Conservation (phyloP, 2,888 invertebrate species). For the Dorcus parallelipipedus region DNA sequence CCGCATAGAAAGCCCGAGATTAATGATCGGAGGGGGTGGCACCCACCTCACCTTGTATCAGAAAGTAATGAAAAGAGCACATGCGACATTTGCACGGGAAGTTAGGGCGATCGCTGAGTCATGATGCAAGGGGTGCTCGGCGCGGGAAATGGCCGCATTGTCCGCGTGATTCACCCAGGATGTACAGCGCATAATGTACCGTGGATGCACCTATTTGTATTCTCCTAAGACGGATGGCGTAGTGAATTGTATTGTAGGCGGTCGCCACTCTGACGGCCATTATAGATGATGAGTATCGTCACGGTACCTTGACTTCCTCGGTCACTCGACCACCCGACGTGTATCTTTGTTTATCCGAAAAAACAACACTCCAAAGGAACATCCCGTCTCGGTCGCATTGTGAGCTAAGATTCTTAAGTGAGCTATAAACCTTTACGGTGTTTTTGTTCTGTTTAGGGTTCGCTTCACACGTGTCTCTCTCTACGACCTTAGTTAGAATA, state of each 20-base stretch:
- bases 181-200: slow-evolving; percentile 43
- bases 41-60: slow-evolving; percentile 15
- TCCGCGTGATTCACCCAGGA: slow-evolving; percentile 47
- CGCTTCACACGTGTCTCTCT: slow-evolving; percentile 30
- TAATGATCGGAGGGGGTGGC: slow-evolving; percentile 18
- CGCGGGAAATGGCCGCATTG: slow-evolving; percentile 42
- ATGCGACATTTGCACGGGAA: slow-evolving; percentile 30
- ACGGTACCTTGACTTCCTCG: slow-evolving; percentile 29
- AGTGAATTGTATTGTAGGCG: slow-evolving; percentile 33
- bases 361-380: slow-evolving; percentile 3
- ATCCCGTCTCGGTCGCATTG: slow-evolving; percentile 8
- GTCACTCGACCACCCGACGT: slow-evolving; percentile 6
- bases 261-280: slow-evolving; percentile 3
- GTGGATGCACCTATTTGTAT: slow-evolving; percentile 43
- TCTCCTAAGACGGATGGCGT: slow-evolving; percentile 31
- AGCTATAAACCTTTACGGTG: slow-evolving; percentile 36
- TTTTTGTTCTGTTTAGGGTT: slow-evolving; percentile 34
- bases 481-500: slow-evolving; percentile 16
- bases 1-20: slow-evolving; percentile 2
- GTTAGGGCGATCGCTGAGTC: slow-evolving; percentile 26
- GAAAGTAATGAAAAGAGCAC: slow-evolving; percentile 22
- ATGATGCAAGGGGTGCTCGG: slow-evolving; percentile 20
- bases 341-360: slow-evolving; percentile 11
- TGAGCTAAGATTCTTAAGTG: slow-evolving; percentile 27
- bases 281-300: slow-evolving; percentile 32